Evolutionary conservation across 2,113 vertebrate species (phyloP).

Genomic region (Syrmaticus mikado): DNA sequence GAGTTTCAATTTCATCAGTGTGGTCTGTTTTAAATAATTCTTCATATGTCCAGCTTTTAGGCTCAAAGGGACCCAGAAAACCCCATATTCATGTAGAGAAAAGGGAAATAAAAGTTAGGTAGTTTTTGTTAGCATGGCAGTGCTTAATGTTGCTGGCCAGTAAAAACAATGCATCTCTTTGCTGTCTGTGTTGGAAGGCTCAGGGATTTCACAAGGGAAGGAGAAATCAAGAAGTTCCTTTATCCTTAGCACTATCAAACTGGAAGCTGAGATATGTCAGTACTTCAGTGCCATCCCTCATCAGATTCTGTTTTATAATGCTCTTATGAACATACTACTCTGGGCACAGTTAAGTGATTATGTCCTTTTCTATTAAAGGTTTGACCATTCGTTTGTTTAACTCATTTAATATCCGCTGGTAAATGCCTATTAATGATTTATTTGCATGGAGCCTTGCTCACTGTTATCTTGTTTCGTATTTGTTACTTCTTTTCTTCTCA

Average conservation of each 20-base stretch:
- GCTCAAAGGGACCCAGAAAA: not conserved
- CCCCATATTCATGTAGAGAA: not conserved
- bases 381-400: not conserved
- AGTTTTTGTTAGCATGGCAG: not conserved
- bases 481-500: not conserved
- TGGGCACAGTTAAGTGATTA: not conserved
- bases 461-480: not conserved
- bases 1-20: slow-evolving; percentile 21
- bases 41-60: not conserved
- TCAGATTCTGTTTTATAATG: not conserved
- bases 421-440: not conserved
- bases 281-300: not conserved
- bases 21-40: not conserved
- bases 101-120: not conserved
- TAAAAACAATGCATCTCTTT: not conserved
- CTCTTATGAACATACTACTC: not conserved
- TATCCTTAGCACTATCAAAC: not conserved
- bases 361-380: not conserved
- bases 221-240: not conserved
- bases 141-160: not conserved
- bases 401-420: not conserved
- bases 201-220: not conserved
- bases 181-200: not conserved
- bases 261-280: not conserved
- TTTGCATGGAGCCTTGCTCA: not conserved